Evolutionary conservation across 2,888 invertebrate species (phyloP), one percentile per base, ranked within the genome.

Genomic region (Dryobotodes eremita): DNA sequence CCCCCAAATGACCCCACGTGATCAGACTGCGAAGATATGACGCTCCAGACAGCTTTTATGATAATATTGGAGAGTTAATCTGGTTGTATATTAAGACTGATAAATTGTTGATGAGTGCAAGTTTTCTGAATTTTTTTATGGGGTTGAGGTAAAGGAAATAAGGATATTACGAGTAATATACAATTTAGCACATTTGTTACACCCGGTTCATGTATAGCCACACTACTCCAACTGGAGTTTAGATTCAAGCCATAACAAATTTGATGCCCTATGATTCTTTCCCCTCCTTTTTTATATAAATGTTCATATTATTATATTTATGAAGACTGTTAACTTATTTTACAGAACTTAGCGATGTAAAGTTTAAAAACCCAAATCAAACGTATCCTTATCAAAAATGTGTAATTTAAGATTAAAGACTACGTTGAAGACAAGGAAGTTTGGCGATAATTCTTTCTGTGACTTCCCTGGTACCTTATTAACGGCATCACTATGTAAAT

Each of bases 1-100:
- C 50, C 17, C 23, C 11, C 53, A 82, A 88, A 66, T 82, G 78
- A 73, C 70, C n/a, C 69, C 76, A 80, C 89, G 89, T 87, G 87
- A 80, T 26, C 0, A 23, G 89, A 82, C 70, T 87, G 23, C 17
- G 7, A 74, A 75, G 23, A 74, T 70, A 64, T 66, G 20, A 36
- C 57, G 64, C 26, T 68, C 36, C 15, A 26, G 46, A 68, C 77
- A 77, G n/a, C 70, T 71, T 57, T 78, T 74, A 87, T 74, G 59
- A 72, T 77, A 82, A 84, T 59, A 23, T 48, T n/a, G 15, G 75
- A 26, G 61, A 61, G 66, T 71, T 78, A 75, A 64, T 80, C 48
- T 80, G 55, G 76, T 61, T 69, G 46, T 26, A 66, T 68, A 69
- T 50, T 83, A 80, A 66, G 42, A 48, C 57, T 73, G 74, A 75